Base-by-base conservation (phyloP, 2,888 invertebrate species). In the Ecliptopera silaceata region DNA sequence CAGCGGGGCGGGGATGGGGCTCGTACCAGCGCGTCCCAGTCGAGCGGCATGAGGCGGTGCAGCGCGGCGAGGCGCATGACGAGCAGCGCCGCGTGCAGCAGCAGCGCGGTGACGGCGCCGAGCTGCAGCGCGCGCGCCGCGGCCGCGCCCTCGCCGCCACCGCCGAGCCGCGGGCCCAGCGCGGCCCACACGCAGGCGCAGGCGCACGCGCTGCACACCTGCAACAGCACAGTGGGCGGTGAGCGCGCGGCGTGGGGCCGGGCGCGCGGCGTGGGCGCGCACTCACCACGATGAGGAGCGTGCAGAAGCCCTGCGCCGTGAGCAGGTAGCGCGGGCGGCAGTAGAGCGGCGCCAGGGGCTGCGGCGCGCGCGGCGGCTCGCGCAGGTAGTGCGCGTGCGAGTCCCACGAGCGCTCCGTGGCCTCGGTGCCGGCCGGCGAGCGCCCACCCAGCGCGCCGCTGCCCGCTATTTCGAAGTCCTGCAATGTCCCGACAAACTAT, bases 381-480 rank as follows among this genome's bases (percentile, higher is more conserved):
- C 86, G 84, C 59, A 81, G 81, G 81, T 91, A 91, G 74, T 88
- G 87, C 75, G 90, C 90, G 86, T 91, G 91, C 71, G 88, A 88
- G 85, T 91, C 91, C 91, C 91, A 91, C 77, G 88, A 88, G 73
- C 77, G 90, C 80, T 89, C 90, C 72, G 89, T 88, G 53, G 77
- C 78, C 77, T 86, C 88, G 39, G 88, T 86, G 80, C 84, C 88
- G 66, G 83, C 87, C 73, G 89, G 89, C 69, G 89, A 89, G 71
- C 75, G 69, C 66, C 74, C 62, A 70, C 74, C 61, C 70, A 80
- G 66, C 82, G 84, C 83, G 75, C 89, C 89, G 83, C 92, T 91
- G 77, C 92, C 92, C 75, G 92, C 92, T 84, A 91, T 92, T 86
- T 92, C 92, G 82, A 89, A 90, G 82, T 92, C 91, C 84, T 86